Conservation (phyloP, 2,113 vertebrate species). For the Zosterops lateralis region DNA sequence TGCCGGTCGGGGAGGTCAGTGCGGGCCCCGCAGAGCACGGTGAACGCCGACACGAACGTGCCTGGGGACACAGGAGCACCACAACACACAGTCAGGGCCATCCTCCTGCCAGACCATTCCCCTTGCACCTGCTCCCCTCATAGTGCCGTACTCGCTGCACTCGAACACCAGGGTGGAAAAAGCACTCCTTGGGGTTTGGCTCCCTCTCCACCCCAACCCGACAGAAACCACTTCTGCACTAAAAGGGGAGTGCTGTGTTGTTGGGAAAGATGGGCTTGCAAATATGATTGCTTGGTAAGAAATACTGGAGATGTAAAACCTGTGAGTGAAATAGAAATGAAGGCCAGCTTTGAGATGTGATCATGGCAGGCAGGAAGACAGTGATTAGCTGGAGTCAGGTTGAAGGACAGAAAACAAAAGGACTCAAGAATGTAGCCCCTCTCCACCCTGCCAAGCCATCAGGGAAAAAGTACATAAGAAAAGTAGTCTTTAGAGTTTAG, state of each 20-base stretch:
- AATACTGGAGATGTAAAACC: too few species aligned
- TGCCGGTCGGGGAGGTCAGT: constrained; percentile 91
- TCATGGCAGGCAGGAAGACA: too few species aligned
- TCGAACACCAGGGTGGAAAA: not conserved
- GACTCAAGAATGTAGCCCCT: too few species aligned
- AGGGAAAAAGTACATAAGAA: too few species aligned
- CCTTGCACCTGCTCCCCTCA: not conserved
- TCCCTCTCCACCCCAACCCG: not conserved
- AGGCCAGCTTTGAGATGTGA: too few species aligned
- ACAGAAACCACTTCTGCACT: not conserved
- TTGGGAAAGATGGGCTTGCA: too few species aligned
- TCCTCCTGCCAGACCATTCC: not conserved
- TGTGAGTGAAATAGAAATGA: too few species aligned
- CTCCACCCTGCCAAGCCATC: too few species aligned
- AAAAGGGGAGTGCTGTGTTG: not conserved
- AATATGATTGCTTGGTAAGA: too few species aligned
- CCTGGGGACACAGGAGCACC: constrained; percentile 72
- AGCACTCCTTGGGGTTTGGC: not conserved
- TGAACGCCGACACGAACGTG: constrained; percentile 93
- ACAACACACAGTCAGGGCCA: not conserved
- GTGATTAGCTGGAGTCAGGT: too few species aligned
- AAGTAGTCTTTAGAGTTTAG: too few species aligned
- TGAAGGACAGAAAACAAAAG: too few species aligned
- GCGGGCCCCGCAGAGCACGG: constrained; percentile 91
- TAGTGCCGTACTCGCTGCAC: accelerated